phyloP scores from a whole-genome alignment of 2,888 invertebrate genomes.

The Polydrusus tereticollis region DNA sequence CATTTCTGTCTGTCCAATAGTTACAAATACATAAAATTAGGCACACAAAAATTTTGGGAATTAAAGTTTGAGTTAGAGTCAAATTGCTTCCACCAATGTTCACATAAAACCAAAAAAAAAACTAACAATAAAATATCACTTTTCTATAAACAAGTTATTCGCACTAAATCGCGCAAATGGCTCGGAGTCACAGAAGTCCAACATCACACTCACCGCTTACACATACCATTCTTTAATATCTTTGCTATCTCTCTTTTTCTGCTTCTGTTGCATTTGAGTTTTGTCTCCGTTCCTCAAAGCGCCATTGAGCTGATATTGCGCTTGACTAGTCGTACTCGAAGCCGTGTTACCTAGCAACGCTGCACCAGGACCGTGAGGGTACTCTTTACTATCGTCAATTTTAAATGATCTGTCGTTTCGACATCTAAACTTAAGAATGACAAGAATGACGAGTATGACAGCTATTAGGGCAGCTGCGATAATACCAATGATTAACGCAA shows the following conservation, averaged over 20 bases:
- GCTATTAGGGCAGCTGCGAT: constrained; percentile 93
- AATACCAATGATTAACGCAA: constrained; percentile 87
- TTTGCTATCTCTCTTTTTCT: constrained; percentile 83
- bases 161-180: constrained; percentile 53
- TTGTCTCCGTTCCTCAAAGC: constrained; percentile 70
- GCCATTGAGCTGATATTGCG: constrained; percentile 68
- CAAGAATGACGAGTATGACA: constrained; percentile 89
- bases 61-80: neutral
- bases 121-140: constrained; percentile 44
- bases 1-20: neutral
- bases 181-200: constrained; percentile 61
- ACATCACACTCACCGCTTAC: constrained; percentile 66
- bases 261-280: constrained; percentile 60
- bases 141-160: constrained; percentile 39
- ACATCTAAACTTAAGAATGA: constrained; percentile 89
- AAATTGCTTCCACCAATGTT: neutral
- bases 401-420: constrained; percentile 93
- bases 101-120: constrained; percentile 6
- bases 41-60: constrained; percentile 1
- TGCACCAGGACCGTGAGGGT: constrained; percentile 82
- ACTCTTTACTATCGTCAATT: constrained; percentile 86
- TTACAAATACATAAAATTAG: neutral
- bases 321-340: constrained; percentile 67
- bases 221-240: constrained; percentile 98
- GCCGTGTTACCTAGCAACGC: constrained; percentile 77